Base-by-base conservation (phyloP, 2,888 invertebrate genomes). In the Meteorus cinctellus region DNA sequence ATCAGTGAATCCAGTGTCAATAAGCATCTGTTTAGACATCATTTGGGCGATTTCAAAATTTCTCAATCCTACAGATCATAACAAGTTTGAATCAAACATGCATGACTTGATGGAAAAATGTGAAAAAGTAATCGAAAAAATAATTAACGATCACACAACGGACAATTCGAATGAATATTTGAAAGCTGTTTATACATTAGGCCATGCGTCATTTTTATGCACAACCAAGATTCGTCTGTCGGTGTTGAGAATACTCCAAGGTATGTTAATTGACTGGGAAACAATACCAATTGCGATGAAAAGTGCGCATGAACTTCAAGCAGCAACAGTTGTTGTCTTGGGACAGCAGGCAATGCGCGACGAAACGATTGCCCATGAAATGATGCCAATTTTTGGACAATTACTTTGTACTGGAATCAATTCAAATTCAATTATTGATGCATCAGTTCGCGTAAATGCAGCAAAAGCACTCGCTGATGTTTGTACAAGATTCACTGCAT, bases 401-500 rank as follows among this genome's bases (percentile, higher is more conserved):
- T 90, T 94, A 80, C 90, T 95, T 84, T 91, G 91, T 69, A 84
- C 84, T 77, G 67, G 36, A 1, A 89, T 89, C 62, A 91, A 92
- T 75, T 59, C 83, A 3, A 48, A 51, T 27, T 70, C 16, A 45
- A 36, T 41, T 6, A 48, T 14, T 6, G 51, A 67, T 29, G 80
- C 85, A 31, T 89, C 91, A 27, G 91, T 95, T 10, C 90, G 94
- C 59, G 91, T 94, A 86, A 95, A 95, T 89, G 91, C 94, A 41
- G 92, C 95, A 72, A 91, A 93, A 79, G 92, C 93, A 51, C 90
- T 94, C 78, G 91, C 92, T 0, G 95, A 95, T 87, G 91, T 95
- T 70, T 94, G 94, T 87, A 91, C 92, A 81, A 94, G 94, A 81
- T 95, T 94, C 87, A 93, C 94, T 5, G 92, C 93, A 31, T 90